A percentile compares a stretch with the other conserved stretches of the same genome.
Conservation (phyloP, 2,888 invertebrate species). For the Ectropis crepuscularia region DNA sequence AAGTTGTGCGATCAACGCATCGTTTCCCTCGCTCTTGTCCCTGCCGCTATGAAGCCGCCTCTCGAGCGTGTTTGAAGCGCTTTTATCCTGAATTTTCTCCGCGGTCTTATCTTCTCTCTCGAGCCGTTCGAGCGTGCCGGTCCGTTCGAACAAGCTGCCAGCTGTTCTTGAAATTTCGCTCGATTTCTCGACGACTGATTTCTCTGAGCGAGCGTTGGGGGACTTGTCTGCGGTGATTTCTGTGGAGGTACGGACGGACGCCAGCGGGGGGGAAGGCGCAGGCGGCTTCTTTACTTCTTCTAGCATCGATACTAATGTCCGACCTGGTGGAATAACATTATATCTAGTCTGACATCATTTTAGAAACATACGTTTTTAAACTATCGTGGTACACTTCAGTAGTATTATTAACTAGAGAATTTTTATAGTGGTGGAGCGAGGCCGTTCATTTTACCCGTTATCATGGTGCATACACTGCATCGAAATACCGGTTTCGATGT, state of each 20-base stretch:
- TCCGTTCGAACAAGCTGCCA: constrained; percentile 42
- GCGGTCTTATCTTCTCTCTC: constrained; percentile 58
- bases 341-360: no score
- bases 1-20: constrained; percentile 75
- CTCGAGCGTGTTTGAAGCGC: constrained; percentile 59
- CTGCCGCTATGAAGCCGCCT: constrained; percentile 54
- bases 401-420: no score
- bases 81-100: constrained; percentile 51
- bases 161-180: constrained; percentile 47
- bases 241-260: constrained; percentile 48
- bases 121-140: constrained; percentile 55
- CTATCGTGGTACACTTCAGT: no score
- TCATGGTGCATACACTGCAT: no score
- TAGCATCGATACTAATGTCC: constrained; percentile 72
- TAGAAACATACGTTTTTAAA: no score
- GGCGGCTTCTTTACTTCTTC: constrained; percentile 74
- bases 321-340: constrained; percentile 54
- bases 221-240: constrained; percentile 50
- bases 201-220: constrained; percentile 50
- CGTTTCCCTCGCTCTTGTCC: constrained; percentile 62
- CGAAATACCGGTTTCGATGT: no score
- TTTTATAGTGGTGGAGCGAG: no score
- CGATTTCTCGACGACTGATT: constrained; percentile 48
- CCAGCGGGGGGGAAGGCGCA: constrained; percentile 60
- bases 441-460: no score